Conservation (phyloP, 2,888 invertebrate species). For the Deilephila elpenor region DNA sequence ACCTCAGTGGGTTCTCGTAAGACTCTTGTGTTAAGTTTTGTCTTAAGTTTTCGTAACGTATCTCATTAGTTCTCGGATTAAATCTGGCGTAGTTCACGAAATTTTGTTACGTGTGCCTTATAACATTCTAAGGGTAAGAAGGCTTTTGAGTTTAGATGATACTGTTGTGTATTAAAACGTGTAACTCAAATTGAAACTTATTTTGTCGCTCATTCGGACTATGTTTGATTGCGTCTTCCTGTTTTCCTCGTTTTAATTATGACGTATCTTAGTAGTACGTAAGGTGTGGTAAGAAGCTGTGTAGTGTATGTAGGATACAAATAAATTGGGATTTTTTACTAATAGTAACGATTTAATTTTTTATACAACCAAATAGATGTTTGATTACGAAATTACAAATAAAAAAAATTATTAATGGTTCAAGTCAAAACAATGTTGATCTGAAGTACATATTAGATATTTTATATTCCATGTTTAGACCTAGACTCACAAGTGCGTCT, state of each 20-base stretch:
- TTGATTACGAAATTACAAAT: too few species aligned
- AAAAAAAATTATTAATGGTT: too few species aligned
- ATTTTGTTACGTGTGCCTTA: background rate
- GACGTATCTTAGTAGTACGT: too few species aligned
- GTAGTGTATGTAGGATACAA: too few species aligned
- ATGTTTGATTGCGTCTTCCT: background rate
- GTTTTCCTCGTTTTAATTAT: background rate
- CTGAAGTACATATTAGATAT: too few species aligned
- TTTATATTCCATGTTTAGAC: too few species aligned
- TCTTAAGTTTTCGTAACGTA: background rate
- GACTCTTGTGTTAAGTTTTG: background rate
- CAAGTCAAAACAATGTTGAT: too few species aligned
- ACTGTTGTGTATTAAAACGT: background rate
- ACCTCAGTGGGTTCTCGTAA: background rate
- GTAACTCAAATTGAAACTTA: background rate
- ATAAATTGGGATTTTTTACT: too few species aligned
- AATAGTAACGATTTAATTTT: too few species aligned
- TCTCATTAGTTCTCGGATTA: background rate
- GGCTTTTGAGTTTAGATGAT: background rate
- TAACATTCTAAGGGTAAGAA: background rate
- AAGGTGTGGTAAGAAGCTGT: too few species aligned
- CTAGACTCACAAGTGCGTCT: too few species aligned
- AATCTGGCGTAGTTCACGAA: slow-evolving; percentile 9
- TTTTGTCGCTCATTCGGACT: background rate
- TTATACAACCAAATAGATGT: too few species aligned